Evolutionary conservation across 2,113 vertebrate species (phyloP).

Genomic region (Thamnophis sirtalis): DNA sequence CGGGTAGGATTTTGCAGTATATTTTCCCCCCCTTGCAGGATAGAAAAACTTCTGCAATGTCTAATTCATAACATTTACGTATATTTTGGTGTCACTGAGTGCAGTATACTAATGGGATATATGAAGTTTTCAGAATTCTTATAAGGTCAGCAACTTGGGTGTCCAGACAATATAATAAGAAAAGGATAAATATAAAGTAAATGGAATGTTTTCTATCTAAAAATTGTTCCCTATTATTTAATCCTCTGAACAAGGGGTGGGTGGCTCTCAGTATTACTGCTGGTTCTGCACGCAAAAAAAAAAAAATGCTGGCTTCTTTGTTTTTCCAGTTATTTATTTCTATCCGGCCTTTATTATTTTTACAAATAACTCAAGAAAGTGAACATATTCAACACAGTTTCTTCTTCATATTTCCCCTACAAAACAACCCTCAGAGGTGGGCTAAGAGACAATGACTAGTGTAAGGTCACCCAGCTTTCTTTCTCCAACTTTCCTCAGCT

Average conservation of each 20-base stretch:
- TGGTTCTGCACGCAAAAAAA: too few relatives aligned
- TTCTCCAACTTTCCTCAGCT: neutral
- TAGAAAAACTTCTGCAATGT: neutral
- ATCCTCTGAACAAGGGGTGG: neutral
- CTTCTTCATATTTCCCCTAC: neutral
- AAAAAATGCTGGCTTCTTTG: neutral
- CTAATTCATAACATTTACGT: neutral
- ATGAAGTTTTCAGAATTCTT: neutral
- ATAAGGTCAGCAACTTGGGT: neutral
- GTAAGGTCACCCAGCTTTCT: neutral
- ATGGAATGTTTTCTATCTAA: neutral
- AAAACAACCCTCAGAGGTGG: neutral
- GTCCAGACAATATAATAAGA: neutral
- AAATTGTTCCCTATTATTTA: neutral
- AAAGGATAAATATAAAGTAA: neutral
- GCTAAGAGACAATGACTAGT: neutral
- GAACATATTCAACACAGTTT: neutral
- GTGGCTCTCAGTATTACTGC: too few relatives aligned
- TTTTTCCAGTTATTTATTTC: neutral
- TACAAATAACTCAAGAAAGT: neutral
- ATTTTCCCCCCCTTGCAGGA: neutral
- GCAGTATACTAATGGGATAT: neutral
- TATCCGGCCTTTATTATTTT: neutral
- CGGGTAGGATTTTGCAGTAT: neutral
- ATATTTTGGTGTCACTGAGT: neutral